Conservation (phyloP, 1,140 invertebrate species). For the Caenorhabditis remanei region DNA sequence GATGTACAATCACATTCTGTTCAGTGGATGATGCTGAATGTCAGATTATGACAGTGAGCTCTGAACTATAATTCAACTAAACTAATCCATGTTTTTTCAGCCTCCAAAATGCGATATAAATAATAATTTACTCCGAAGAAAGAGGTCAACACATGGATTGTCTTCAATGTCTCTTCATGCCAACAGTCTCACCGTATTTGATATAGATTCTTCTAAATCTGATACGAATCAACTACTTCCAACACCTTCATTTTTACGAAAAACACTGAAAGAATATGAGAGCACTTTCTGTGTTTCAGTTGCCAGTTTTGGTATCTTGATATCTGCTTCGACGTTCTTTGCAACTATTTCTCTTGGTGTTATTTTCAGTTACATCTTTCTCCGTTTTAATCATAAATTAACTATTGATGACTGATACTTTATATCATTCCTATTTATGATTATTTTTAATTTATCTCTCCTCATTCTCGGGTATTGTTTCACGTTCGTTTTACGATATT, state of each 20-base stretch:
- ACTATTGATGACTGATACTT: slow-evolving; percentile 13
- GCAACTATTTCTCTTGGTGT: slow-evolving; percentile 64
- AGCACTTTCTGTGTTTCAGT: slow-evolving; percentile 64
- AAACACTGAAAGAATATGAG: slow-evolving; percentile 10
- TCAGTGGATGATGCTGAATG: slow-evolving; percentile 62
- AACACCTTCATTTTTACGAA: slow-evolving; percentile 12
- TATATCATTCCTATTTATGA: not conserved
- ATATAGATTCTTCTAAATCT: slow-evolving; percentile 9
- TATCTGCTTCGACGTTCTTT: slow-evolving; percentile 66
- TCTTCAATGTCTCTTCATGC: slow-evolving; percentile 52
- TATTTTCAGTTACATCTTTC: slow-evolving; percentile 60
- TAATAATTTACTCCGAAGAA: slow-evolving; percentile 56
- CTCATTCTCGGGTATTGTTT: not conserved
- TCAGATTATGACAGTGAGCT: slow-evolving; percentile 60
- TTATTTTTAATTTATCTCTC: not conserved
- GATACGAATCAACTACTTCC: slow-evolving; percentile 8
- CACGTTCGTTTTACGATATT: too few species aligned
- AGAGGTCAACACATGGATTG: slow-evolving; percentile 63
- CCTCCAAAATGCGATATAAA: slow-evolving; percentile 15
- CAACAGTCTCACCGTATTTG: slow-evolving; percentile 43
- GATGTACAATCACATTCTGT: slow-evolving; percentile 67
- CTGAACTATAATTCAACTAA: not conserved
- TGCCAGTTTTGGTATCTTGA: slow-evolving; percentile 57
- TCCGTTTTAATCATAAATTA: slow-evolving; percentile 38
- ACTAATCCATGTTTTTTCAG: not conserved